Evolutionary conservation across 2,797 vertebrate genomes (phyloP).

Genomic region (Crenuchus spilurus): DNA sequence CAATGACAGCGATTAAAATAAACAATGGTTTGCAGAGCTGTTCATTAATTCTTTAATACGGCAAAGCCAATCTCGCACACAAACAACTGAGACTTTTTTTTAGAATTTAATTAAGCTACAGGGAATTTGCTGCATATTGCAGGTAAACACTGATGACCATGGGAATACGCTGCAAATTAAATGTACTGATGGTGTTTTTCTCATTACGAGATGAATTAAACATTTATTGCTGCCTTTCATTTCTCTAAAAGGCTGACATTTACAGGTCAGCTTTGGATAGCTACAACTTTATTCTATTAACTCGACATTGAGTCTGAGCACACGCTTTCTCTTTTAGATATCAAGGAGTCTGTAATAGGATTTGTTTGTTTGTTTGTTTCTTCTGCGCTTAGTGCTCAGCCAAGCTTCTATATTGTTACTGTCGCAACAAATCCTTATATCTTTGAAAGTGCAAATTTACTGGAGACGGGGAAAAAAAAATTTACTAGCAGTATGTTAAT

Average conservation of each 20-base stretch:
- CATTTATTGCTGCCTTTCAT: conserved; percentile 78
- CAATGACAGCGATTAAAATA: conserved; percentile 75
- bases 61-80: conserved; percentile 73
- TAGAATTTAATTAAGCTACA: conserved; percentile 81
- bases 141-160: conserved; percentile 79
- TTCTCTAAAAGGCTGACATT: conserved; percentile 70
- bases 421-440: neutral
- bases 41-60: conserved; percentile 80
- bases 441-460: no score
- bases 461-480: no score
- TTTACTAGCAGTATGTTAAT: no score
- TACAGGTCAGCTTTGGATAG: conserved; percentile 71
- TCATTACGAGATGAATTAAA: conserved; percentile 80
- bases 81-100: conserved; percentile 72
- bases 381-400: neutral
- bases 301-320: conserved; percentile 31
- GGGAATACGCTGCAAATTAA: conserved; percentile 81
- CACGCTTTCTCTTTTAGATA: neutral
- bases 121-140: conserved; percentile 82
- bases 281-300: conserved; percentile 63
- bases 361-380: conserved; percentile 20
- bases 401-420: conserved; percentile 14
- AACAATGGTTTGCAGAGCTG: conserved; percentile 75
- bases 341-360: conserved; percentile 17
- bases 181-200: conserved; percentile 76